Percentiles rank a stretch among this genome's conserved stretches.
Conservation (phyloP, 2,797 vertebrate species). For the Esox lucius region DNA sequence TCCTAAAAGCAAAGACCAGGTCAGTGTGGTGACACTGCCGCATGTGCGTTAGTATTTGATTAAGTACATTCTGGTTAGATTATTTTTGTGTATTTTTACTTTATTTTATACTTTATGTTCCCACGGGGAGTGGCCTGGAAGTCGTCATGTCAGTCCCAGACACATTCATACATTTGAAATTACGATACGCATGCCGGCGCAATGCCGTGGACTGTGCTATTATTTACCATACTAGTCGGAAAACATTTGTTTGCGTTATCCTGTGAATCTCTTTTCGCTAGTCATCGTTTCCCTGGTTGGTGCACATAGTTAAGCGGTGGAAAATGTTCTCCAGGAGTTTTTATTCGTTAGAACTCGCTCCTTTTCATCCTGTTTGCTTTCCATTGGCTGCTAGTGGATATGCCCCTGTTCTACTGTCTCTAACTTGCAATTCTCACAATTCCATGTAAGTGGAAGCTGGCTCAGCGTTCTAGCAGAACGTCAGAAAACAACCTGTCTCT, state of each 20-base stretch:
- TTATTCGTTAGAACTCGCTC: not conserved
- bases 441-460: slow-evolving; percentile 14
- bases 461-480: not conserved
- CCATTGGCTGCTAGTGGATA: not conserved
- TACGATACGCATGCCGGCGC: no score
- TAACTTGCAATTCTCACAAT: not conserved
- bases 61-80: not conserved
- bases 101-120: not conserved
- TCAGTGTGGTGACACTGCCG: not conserved
- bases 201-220: no score
- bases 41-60: not conserved
- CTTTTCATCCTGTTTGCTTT: not conserved
- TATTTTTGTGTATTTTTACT: not conserved
- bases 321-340: not conserved
- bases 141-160: no score
- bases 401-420: not conserved
- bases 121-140: no score
- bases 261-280: no score
- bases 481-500: not conserved
- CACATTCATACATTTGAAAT: no score
- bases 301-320: no score
- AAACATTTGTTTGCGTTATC: no score
- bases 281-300: no score
- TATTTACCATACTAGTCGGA: no score
- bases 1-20: not conserved